Conservation (phyloP, 1,140 invertebrate species). For the Drosophila athabasca region DNA sequence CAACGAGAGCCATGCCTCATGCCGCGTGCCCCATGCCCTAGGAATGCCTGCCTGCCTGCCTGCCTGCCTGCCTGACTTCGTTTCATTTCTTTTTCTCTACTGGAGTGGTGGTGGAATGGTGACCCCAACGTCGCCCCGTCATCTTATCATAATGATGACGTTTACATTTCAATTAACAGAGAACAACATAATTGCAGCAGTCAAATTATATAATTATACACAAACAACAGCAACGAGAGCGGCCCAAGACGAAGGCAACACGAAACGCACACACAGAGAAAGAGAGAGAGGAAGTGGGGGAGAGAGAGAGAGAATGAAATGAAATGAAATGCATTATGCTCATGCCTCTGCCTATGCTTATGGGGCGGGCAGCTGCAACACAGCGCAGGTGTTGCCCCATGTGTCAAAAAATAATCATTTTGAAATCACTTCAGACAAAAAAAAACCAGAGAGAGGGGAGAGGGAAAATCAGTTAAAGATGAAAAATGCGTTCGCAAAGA, state of each 20-base stretch:
- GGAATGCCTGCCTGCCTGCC: not conserved
- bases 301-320: not conserved
- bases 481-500: conserved; percentile 64
- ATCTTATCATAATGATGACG: conserved; percentile 78
- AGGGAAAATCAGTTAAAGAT: conserved; percentile 43
- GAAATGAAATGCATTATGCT: not conserved
- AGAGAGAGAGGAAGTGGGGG: not conserved
- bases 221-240: conserved; percentile 44
- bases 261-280: conserved; percentile 11
- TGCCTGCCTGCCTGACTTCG: not conserved
- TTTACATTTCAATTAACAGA: conserved; percentile 79
- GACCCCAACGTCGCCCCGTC: conserved; percentile 48
- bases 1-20: conserved; percentile 3
- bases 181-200: conserved; percentile 80
- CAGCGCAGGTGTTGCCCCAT: conserved; percentile 76
- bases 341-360: not conserved
- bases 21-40: no score
- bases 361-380: conserved; percentile 63
- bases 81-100: conserved; percentile 8
- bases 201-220: conserved; percentile 81
- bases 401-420: conserved; percentile 81
- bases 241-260: not conserved
- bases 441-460: not conserved
- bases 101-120: conserved; percentile 10
- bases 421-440: conserved; percentile 69